These are phyloP conservation scores for Nettapus auritus DNA, from an alignment of 2,113 vertebrate genomes.

Conservation along the genomic window DNA sequence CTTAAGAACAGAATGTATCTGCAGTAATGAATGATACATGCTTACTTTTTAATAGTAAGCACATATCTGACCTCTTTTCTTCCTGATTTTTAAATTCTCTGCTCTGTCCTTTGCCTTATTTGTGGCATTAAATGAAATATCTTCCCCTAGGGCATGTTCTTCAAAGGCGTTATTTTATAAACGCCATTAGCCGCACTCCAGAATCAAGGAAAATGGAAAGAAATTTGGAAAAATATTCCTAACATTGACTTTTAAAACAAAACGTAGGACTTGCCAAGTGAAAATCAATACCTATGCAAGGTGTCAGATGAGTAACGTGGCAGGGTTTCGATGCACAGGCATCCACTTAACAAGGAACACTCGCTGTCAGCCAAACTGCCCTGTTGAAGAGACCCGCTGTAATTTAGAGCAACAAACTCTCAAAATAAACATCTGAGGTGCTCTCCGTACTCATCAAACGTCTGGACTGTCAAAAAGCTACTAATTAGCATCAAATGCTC, in stretches of 20 bases:
- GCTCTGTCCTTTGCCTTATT: neutral
- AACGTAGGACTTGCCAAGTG: neutral
- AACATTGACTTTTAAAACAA: neutral
- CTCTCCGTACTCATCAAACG: neutral
- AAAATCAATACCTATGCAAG: neutral
- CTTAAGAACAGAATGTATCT: neutral
- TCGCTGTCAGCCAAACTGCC: neutral
- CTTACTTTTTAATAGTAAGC: neutral
- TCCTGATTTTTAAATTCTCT: neutral
- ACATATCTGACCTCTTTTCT: neutral
- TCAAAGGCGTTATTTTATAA: neutral
- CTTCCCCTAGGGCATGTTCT: neutral
- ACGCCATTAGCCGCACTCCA: neutral
- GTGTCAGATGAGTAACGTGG: neutral
- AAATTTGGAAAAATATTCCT: neutral
- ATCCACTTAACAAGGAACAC: neutral
- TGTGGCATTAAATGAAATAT: neutral
- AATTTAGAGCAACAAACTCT: constrained; percentile 1
- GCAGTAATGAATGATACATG: neutral
- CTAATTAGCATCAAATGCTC: constrained; percentile 14
- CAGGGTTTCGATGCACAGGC: neutral
- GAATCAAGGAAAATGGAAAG: neutral
- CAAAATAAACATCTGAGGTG: constrained; percentile 12
- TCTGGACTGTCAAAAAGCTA: constrained; percentile 9
- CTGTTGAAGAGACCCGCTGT: neutral